Base-by-base conservation (phyloP, 2,888 invertebrate species). In the Aplocera efformata region DNA sequence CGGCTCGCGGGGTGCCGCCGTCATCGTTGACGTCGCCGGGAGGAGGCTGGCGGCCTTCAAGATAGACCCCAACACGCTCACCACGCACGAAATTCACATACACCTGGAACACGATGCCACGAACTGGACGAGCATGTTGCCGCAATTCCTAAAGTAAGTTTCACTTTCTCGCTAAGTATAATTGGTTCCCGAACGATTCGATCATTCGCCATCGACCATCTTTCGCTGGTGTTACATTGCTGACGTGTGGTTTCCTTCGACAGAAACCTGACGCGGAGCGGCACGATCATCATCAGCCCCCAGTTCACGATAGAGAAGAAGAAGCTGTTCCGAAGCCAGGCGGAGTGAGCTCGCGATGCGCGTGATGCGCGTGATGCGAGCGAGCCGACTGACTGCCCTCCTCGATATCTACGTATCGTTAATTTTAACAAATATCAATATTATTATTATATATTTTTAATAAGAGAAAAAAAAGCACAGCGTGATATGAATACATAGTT, bases 91-190 rank as follows among this genome's bases (percentile, higher is more conserved):
- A 83, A 90, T 97, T 63, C 94, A 94, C 82, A 90, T 97, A 56
- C 96, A 95, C 34, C 90, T 97, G 58, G 94, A 94, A 77, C 96
- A 96, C 75, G 95, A 96, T 70, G 92, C 93, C 47, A 93, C 94
- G 63, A 93, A 94, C 71, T 97, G 97, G 97, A 94, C 94, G 60
- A 93, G 94, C 63, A 90, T 94, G 72, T 89, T 97, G 82, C 95
- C 96, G 79, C 96, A 96, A 81, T 94, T 97, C 83, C 90, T 97
- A 82, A 96, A 95, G 96, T 96, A 84, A 94, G 94, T 92, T n/a
- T 54, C 54, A 6, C 42, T 8, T 21, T 13, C 43, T 36, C 23
- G 11, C 11, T 38, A 10, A n/a, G 1, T n/a, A n/a, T n/a, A n/a
- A n/a, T n/a, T n/a, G n/a, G n/a, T n/a, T n/a, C n/a, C n/a, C n/a